These are phyloP conservation scores for Nebria ingens DNA, from an alignment of 1,140 invertebrate genomes.

Conservation along the genomic window DNA sequence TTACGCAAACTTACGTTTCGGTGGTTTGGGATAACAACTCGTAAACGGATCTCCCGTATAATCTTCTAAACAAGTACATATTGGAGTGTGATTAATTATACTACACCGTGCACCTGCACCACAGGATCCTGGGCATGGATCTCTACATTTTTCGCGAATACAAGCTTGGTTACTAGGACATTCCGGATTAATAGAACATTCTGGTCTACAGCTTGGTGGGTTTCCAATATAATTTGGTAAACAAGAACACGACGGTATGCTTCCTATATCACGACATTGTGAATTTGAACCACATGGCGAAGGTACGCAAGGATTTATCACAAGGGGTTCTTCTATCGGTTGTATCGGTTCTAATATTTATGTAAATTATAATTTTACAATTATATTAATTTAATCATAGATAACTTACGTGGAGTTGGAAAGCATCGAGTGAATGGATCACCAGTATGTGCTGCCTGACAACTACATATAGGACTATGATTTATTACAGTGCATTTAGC, in stretches of 20 bases:
- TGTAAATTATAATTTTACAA: constrained; percentile 10
- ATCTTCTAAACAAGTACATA: constrained; percentile 42
- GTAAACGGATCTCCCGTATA: constrained; percentile 53
- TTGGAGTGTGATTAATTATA: constrained; percentile 42
- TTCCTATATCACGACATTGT: constrained; percentile 51
- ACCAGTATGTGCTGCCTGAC: constrained; percentile 39
- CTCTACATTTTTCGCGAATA: constrained; percentile 57
- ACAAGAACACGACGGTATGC: constrained; percentile 54
- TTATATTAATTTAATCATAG: constrained; percentile 12
- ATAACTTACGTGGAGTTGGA: constrained; percentile 43
- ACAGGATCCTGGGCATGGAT: constrained; percentile 65
- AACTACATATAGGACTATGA: constrained; percentile 49
- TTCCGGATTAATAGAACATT: constrained; percentile 62
- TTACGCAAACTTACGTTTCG: constrained; percentile 31
- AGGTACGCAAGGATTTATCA: constrained; percentile 56
- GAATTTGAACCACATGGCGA: constrained; percentile 75
- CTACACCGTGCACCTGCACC: constrained; percentile 46
- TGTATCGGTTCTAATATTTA: constrained; percentile 33
- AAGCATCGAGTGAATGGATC: constrained; percentile 47
- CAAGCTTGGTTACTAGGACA: constrained; percentile 60
- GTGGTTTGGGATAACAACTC: constrained; percentile 41
- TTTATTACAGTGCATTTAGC: constrained; percentile 63
- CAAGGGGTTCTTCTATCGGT: constrained; percentile 25
- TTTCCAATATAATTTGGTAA: constrained; percentile 50
- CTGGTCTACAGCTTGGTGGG: constrained; percentile 60